Evolutionary conservation across 2,888 invertebrate genomes (phyloP), one percentile per base, ranked within the genome.

Genomic region (Caenorhabditis doughertyi): DNA sequence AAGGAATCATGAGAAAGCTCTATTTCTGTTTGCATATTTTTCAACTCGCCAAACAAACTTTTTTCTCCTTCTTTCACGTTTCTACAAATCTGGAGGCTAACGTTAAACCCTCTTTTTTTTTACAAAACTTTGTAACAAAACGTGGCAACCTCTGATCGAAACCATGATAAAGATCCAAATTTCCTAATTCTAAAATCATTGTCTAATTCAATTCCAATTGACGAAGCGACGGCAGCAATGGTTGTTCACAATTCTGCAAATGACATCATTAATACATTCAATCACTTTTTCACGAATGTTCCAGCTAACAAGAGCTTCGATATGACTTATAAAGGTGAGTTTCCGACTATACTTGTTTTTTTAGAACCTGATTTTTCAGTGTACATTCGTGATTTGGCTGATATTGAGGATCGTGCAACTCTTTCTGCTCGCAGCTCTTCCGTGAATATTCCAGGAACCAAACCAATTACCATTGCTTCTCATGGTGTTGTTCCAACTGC

Each of bases 321-420:
- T 21, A 65, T 65, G 65, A 35, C 23, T 21, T 65, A 65, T 35
- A 65, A 65, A 47, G 60, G 60, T 56, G 4, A 16, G 0, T 23
- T 51, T 7, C 11, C 23, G 2, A 23, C 13, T 0, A 1, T 18
- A 23, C 9, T 44, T 16, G 44, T 47, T 18, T 9, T 29, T 2
- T 0, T 11, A 18, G 8, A 42, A 2, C 27, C 27, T 27, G 4
- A 5, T 23, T 35, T 60, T 42, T 42, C 25, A 60, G 65, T 65
- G 35, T 65, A 65, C 35, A 51, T 65, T 4, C 49, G 47, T n/a
- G 65, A 65, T 51, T 51, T 65, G 65, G 51, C 51, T 21, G 65
- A 65, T 8, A 7, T 29, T 0, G 51, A 16, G n/a, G 65, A 65
- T 49, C 65, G 65, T 23, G 18, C 49, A 13, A 9, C n/a, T 18